Conservation (phyloP, 2,888 invertebrate genomes). For the Ormyrus labotus region DNA sequence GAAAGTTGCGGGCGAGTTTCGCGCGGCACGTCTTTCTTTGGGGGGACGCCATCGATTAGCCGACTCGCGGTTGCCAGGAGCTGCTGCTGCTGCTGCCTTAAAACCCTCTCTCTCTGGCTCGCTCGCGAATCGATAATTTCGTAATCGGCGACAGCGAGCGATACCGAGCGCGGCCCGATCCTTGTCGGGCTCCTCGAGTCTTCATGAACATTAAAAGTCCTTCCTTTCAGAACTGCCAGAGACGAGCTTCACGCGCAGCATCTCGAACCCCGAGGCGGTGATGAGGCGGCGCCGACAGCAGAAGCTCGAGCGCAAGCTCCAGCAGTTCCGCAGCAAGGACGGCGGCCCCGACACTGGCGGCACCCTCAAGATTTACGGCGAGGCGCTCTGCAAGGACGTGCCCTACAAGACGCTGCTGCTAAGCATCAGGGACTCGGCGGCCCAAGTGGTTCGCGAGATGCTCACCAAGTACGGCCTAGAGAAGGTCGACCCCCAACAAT, state of each 20-base stretch:
- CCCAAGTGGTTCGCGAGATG: constrained; percentile 95
- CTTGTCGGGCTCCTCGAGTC: neutral
- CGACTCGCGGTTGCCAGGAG: constrained; percentile 67
- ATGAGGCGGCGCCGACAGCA: constrained; percentile 98
- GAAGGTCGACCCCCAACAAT: constrained; percentile 92
- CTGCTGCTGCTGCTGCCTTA: constrained; percentile 11
- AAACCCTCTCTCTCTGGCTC: neutral
- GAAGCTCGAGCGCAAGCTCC: constrained; percentile 96
- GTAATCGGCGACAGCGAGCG: constrained; percentile 59
- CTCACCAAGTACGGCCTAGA: constrained; percentile 97
- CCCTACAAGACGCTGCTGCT: constrained; percentile 98
- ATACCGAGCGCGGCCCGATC: neutral
- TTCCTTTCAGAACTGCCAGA: constrained; percentile 90
- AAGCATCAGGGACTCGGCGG: constrained; percentile 94
- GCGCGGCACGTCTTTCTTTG: neutral
- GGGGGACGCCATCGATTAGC: constrained; percentile 67
- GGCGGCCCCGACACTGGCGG: constrained; percentile 96
- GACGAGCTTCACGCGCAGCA: constrained; percentile 98
- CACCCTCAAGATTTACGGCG: constrained; percentile 96
- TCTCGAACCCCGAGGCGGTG: constrained; percentile 99
- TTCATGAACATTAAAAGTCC: constrained; percentile 16
- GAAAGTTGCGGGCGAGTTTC: no score
- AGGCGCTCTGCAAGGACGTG: constrained; percentile 95
- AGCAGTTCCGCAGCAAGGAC: constrained; percentile 96
- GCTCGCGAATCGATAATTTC: constrained; percentile 65